Percentiles rank a stretch among this genome's conserved stretches.
phyloP scores from a whole-genome alignment of 2,113 vertebrate genomes.

The Pelvicachromis taeniatus region DNA sequence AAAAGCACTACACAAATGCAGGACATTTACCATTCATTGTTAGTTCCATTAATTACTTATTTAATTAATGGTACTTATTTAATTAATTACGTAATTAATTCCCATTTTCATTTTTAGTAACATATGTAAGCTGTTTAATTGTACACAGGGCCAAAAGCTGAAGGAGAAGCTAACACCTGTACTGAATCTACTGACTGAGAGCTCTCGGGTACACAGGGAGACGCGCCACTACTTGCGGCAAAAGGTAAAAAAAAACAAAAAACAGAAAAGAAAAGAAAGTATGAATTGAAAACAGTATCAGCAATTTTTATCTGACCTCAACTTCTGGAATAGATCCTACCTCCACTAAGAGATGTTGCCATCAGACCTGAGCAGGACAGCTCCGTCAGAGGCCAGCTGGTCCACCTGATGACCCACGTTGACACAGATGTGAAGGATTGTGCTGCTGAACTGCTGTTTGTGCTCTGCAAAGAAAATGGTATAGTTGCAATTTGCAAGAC shows the following conservation, averaged over 20 bases:
- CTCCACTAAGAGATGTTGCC: conserved; percentile 56
- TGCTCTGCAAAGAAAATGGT: conserved; percentile 78
- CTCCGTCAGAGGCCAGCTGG: conserved; percentile 61
- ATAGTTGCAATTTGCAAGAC: background rate
- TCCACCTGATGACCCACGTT: conserved; percentile 73
- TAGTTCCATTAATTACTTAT: no score
- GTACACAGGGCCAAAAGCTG: conserved; percentile 55
- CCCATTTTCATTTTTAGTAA: background rate
- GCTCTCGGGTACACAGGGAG: conserved; percentile 67
- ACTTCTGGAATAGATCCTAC: conserved; percentile 51
- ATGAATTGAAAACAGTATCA: background rate
- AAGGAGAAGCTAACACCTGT: conserved; percentile 72
- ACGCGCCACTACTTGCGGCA: conserved; percentile 67
- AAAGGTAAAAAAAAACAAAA: conserved; percentile 2
- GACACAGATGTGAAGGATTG: conserved; percentile 77
- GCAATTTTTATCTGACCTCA: background rate
- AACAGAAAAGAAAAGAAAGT: background rate
- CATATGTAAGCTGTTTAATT: background rate
- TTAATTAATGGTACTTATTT: no score
- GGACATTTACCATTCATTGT: no score
- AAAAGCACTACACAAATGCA: no score
- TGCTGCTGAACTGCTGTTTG: conserved; percentile 75
- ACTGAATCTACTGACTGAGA: conserved; percentile 71
- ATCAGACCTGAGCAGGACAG: conserved; percentile 61
- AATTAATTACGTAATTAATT: no score